Percentiles rank a stretch among this genome's conserved stretches.
Evolutionary conservation across 2,797 vertebrate species (phyloP).

Genomic region (Typhlichthys subterraneus): DNA sequence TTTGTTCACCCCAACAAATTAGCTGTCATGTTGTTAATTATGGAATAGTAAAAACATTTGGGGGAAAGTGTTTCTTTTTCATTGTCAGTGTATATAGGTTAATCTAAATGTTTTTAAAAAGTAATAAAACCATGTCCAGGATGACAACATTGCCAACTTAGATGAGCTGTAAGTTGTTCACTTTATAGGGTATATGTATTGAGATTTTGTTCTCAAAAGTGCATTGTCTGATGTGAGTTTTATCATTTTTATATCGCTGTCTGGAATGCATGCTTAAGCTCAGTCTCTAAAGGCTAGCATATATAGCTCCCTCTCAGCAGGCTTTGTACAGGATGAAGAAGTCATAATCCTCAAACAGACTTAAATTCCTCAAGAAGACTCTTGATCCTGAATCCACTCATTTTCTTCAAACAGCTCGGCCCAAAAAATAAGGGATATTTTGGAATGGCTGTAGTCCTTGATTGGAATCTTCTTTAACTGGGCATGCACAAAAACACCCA

Average conservation of each 20-base stretch:
- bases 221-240: constrained; percentile 56
- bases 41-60: no score
- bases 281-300: constrained; percentile 71
- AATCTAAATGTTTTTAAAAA: no score
- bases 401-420: constrained; percentile 82
- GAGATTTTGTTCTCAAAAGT: constrained; percentile 53
- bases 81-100: no score
- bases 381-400: constrained; percentile 86
- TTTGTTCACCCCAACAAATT: no score
- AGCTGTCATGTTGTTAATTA: no score
- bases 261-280: constrained; percentile 70
- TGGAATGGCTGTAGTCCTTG: constrained; percentile 71
- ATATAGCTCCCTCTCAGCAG: constrained; percentile 68
- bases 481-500: constrained; percentile 33
- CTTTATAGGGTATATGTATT: constrained; percentile 49
- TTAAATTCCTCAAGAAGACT: constrained; percentile 85
- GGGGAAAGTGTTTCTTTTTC: no score
- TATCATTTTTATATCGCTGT: constrained; percentile 67
- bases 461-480: constrained; percentile 81
- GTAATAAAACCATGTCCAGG: no score
- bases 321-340: constrained; percentile 85
- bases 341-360: constrained; percentile 87
- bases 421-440: constrained; percentile 76
- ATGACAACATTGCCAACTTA: background rate
- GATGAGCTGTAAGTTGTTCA: constrained; percentile 1